Conservation (phyloP, 2,113 vertebrate genomes). For the rat (Rattus norvegicus) region GRCr8 NC_086022.1:29691001-29691500, state of each 20-base stretch:
- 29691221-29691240: neutral
- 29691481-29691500: neutral
- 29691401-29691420: neutral
- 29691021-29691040: neutral
- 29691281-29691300: neutral
- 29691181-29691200: slow-evolving; percentile 12
- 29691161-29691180: neutral
- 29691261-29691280: neutral
- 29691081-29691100: neutral
- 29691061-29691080: neutral
- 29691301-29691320: neutral
- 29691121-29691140: neutral
- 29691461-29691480: neutral
- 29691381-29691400: neutral
- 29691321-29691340: neutral
- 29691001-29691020: neutral
- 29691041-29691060: neutral
- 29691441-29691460: neutral
- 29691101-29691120: neutral
- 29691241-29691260: slow-evolving; percentile 11
- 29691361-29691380: neutral
- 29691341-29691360: neutral
- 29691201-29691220: neutral
- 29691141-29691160: neutral
- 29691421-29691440: neutral